These are phyloP conservation scores for Hycleus phaleratus DNA, from an alignment of 1,140 invertebrate genomes.

Conservation along the genomic window DNA sequence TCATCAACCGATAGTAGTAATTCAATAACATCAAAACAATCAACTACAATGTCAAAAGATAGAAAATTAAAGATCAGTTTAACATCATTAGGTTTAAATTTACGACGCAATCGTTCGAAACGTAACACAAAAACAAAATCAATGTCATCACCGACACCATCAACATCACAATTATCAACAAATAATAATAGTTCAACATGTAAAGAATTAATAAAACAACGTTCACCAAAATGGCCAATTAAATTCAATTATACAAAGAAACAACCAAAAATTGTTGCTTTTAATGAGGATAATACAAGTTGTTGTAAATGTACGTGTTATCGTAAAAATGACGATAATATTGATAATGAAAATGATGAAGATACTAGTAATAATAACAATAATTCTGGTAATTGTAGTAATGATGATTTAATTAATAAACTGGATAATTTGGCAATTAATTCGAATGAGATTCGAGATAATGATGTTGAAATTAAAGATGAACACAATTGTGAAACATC, in stretches of 20 bases:
- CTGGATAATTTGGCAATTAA: neutral
- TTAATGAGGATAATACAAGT: slow-evolving; percentile 42
- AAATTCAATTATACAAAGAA: slow-evolving; percentile 53
- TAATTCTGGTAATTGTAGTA: neutral
- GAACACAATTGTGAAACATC: neutral
- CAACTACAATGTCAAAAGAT: slow-evolving; percentile 18
- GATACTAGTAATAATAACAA: neutral
- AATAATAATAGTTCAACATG: neutral
- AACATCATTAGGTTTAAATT: slow-evolving; percentile 23
- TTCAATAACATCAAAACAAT: slow-evolving; percentile 7
- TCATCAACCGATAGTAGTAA: too few relatives aligned
- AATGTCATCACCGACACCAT: neutral
- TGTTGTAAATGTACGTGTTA: slow-evolving; percentile 57
- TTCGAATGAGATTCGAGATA: too few relatives aligned
- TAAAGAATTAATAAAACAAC: slow-evolving; percentile 36
- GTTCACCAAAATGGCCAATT: slow-evolving; percentile 53
- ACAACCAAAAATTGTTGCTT: slow-evolving; percentile 44
- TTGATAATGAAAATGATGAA: slow-evolving; percentile 36
- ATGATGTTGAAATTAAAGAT: neutral
- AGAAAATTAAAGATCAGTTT: slow-evolving; percentile 34
- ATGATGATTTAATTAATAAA: neutral
- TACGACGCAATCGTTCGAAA: slow-evolving; percentile 4
- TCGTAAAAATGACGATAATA: slow-evolving; percentile 47
- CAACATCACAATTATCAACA: neutral
- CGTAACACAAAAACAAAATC: neutral